Evolutionary conservation across 2,113 vertebrate genomes (phyloP).

Genomic region (Limanda limanda): DNA sequence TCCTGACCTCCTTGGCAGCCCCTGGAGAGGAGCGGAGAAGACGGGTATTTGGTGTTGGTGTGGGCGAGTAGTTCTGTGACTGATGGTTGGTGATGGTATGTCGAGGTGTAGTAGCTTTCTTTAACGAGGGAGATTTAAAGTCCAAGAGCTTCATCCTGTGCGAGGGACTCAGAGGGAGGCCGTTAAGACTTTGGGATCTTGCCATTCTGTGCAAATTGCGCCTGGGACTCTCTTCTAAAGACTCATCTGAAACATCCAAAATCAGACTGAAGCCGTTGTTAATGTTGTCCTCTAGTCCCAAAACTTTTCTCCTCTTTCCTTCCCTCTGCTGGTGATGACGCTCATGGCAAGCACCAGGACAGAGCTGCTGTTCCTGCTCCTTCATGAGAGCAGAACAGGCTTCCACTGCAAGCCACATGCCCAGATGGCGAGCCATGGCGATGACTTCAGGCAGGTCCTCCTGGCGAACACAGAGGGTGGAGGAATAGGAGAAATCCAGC

Average conservation of each 20-base stretch:
- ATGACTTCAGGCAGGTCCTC: slow-evolving; percentile 82
- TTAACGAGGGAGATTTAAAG: slow-evolving; percentile 84
- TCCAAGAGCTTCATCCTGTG: slow-evolving; percentile 86
- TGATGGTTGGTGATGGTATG: slow-evolving; percentile 48
- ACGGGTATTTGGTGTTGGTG: slow-evolving; percentile 67
- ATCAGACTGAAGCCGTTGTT: slow-evolving; percentile 34
- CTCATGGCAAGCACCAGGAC: slow-evolving; percentile 39
- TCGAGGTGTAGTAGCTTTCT: slow-evolving; percentile 65
- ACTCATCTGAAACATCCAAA: slow-evolving; percentile 53
- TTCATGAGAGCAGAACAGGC: slow-evolving; percentile 82
- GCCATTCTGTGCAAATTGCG: slow-evolving; percentile 49
- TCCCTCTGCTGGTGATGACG: slow-evolving; percentile 44
- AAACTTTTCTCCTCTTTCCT: slow-evolving; percentile 46
- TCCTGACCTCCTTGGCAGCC: slow-evolving; percentile 75
- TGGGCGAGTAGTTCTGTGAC: slow-evolving; percentile 64
- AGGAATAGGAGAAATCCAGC: slow-evolving; percentile 87
- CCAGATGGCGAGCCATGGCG: slow-evolving; percentile 84
- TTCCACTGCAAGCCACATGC: slow-evolving; percentile 87
- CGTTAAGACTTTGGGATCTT: slow-evolving; percentile 42
- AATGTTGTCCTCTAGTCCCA: slow-evolving; percentile 3
- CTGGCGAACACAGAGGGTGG: slow-evolving; percentile 79
- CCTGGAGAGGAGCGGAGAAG: slow-evolving; percentile 80
- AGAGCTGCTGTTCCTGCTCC: slow-evolving; percentile 69
- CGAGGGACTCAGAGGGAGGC: slow-evolving; percentile 78
- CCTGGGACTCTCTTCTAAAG: slow-evolving; percentile 51